phyloP scores from a whole-genome alignment of 1,140 invertebrate species.

The Armadillidium nasatum region DNA sequence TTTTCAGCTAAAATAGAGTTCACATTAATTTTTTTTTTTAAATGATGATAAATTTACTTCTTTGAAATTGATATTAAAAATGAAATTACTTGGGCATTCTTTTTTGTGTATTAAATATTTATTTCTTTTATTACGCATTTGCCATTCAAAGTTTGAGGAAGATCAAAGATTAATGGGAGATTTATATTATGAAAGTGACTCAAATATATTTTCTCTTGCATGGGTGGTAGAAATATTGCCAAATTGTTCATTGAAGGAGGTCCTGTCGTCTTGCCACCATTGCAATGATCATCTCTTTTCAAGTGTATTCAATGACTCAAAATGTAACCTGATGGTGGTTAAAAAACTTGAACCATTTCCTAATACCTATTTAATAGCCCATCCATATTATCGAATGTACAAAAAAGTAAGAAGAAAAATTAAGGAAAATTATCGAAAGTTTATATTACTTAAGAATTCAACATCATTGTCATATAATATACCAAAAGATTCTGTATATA shows the following conservation, averaged over 20 bases:
- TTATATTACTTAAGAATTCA: slow-evolving; percentile 8
- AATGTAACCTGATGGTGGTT: neutral
- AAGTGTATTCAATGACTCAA: neutral
- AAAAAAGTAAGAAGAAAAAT: neutral
- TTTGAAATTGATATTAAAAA: neutral
- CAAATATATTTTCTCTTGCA: neutral
- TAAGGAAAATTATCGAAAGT: slow-evolving; percentile 18
- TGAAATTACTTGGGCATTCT: neutral
- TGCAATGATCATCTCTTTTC: neutral
- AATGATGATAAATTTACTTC: neutral
- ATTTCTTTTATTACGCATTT: too few species aligned
- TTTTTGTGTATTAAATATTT: too few species aligned
- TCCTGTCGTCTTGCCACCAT: neutral
- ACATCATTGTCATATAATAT: neutral
- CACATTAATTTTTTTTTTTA: neutral
- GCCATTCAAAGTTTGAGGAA: neutral
- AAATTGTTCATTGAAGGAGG: neutral
- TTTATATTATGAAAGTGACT: neutral
- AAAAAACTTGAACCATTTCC: slow-evolving; percentile 20
- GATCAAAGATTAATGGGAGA: neutral
- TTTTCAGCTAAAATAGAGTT: neutral
- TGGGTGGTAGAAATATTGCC: neutral
- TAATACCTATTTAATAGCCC: slow-evolving; percentile 35
- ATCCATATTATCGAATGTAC: slow-evolving; percentile 32
- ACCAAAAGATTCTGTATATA: neutral